phyloP scores from a whole-genome alignment of 2,113 vertebrate species.

The Merops nubicus region DNA sequence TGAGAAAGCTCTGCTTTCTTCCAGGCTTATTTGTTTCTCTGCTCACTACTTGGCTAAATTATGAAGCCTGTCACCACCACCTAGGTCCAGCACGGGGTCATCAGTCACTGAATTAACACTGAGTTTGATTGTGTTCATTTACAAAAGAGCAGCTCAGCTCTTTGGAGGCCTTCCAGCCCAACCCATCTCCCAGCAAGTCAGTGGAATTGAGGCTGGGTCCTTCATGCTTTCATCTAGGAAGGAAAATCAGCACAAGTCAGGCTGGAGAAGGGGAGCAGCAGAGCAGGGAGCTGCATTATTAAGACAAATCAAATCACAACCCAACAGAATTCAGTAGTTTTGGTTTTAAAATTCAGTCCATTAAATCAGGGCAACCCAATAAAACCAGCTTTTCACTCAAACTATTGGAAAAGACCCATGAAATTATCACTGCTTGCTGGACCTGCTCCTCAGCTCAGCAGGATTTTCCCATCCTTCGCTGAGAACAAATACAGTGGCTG shows the following conservation, averaged over 20 bases:
- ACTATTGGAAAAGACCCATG: constrained; percentile 39
- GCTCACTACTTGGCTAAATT: neutral
- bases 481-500: constrained; percentile 46
- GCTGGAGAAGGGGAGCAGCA: neutral
- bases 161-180: neutral
- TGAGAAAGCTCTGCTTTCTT: neutral
- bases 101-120: neutral
- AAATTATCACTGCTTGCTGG: constrained; percentile 23
- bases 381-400: constrained; percentile 23
- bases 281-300: neutral
- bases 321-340: neutral
- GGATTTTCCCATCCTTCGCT: constrained; percentile 53
- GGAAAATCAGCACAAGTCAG: neutral
- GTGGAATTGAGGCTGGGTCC: neutral
- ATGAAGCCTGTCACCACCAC: neutral
- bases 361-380: neutral
- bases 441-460: constrained; percentile 34
- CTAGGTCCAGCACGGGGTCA: neutral
- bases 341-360: constrained; percentile 17
- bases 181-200: neutral
- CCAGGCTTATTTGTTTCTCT: neutral
- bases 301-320: neutral
- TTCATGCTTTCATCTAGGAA: neutral
- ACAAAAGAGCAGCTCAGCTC: neutral
- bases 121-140: neutral